Evolutionary conservation across 2,113 vertebrate species (phyloP).

Genomic region (Chloropsis cyanopogon): DNA sequence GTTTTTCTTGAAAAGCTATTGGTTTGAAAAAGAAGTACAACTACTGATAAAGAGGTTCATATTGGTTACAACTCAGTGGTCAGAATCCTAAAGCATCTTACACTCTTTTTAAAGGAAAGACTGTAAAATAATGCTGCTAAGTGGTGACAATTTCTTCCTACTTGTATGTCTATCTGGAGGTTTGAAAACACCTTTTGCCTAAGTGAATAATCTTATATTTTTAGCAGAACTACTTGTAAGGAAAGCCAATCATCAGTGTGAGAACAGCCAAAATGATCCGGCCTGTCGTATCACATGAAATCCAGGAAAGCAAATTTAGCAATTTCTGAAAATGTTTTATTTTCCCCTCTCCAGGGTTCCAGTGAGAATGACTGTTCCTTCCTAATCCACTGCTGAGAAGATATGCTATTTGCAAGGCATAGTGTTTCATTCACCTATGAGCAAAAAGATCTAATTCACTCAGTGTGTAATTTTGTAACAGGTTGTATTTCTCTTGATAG

Average conservation of each 20-base stretch:
- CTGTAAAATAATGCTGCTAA: background rate
- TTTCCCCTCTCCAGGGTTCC: background rate
- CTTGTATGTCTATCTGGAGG: background rate
- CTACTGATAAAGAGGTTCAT: background rate
- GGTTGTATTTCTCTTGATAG: background rate
- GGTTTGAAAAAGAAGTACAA: background rate
- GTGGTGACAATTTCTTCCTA: background rate
- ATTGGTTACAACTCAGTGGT: background rate
- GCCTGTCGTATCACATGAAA: background rate
- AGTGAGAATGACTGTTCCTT: background rate
- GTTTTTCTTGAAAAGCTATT: background rate
- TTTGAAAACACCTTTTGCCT: background rate
- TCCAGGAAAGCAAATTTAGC: background rate
- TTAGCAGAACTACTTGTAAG: background rate
- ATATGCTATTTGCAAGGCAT: background rate
- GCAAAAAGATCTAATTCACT: background rate
- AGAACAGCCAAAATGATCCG: background rate
- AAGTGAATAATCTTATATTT: background rate
- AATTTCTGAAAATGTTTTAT: background rate
- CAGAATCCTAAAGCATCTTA: background rate
- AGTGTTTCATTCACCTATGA: background rate
- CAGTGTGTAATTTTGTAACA: background rate
- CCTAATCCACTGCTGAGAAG: background rate
- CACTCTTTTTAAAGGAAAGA: background rate
- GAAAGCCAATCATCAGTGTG: background rate